Evolutionary conservation across 2,113 vertebrate genomes (phyloP).

Genomic region (Heptranchias perlo): DNA sequence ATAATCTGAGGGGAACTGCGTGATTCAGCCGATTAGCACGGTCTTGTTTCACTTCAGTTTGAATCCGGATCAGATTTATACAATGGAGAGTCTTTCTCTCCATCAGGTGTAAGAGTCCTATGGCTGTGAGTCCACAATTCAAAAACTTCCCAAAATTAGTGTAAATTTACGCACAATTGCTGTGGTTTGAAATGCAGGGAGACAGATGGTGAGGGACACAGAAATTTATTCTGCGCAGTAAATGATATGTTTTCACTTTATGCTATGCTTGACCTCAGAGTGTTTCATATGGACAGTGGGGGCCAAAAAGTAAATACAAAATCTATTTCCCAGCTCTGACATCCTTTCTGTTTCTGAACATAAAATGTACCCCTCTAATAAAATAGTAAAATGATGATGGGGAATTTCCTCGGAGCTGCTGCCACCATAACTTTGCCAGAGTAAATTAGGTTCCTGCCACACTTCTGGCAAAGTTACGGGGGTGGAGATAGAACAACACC

Average conservation of each 20-base stretch:
- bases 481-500: background rate
- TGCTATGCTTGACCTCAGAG: background rate
- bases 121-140: background rate
- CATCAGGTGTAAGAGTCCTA: background rate
- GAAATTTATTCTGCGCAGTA: background rate
- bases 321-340: background rate
- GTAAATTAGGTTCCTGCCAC: background rate
- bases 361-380: background rate
- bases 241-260: background rate
- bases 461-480: background rate
- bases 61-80: background rate
- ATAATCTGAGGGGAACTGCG: background rate
- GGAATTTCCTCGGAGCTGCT: background rate
- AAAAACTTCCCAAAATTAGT: background rate
- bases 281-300: background rate
- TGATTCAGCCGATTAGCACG: background rate
- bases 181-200: background rate
- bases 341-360: background rate
- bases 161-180: background rate
- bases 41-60: background rate
- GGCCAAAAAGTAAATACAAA: background rate
- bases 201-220: background rate
- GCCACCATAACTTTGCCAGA: background rate
- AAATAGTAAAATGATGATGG: background rate
- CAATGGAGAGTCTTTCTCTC: background rate